phyloP scores from a whole-genome alignment of 2,888 invertebrate genomes.

The Habroteleia sp. region DNA sequence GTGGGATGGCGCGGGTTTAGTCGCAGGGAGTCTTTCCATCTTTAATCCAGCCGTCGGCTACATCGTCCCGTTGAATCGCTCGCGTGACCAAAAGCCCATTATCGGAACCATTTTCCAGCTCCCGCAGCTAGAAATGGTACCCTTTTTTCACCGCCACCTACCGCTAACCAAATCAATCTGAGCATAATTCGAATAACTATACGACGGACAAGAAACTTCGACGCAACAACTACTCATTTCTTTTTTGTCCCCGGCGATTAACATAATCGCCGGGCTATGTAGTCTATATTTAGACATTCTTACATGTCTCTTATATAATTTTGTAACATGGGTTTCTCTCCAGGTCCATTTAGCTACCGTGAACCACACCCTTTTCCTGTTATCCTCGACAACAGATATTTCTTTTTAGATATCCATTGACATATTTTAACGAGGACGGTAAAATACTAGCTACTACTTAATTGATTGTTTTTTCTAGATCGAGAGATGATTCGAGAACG shows the following conservation, averaged over 20 bases:
- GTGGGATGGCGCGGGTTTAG: conserved; percentile 29
- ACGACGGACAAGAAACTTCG: conserved; percentile 1
- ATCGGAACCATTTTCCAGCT: conserved; percentile 27
- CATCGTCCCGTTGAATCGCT: neutral
- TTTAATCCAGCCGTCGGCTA: conserved; percentile 23
- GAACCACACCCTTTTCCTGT: conserved; percentile 74
- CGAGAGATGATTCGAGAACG: conserved; percentile 45
- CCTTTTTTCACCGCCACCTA: conserved; percentile 6
- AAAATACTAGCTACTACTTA: conserved; percentile 58
- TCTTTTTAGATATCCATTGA: conserved; percentile 53
- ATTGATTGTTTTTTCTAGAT: conserved; percentile 60
- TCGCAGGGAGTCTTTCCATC: conserved; percentile 35
- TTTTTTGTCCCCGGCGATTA: conserved; percentile 23
- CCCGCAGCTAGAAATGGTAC: conserved; percentile 10
- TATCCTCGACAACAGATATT: conserved; percentile 60
- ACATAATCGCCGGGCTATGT: conserved; percentile 42
- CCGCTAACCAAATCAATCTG: conserved; percentile 14
- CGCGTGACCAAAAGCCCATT: conserved; percentile 9
- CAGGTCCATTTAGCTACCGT: conserved; percentile 75
- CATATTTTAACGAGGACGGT: conserved; percentile 54
- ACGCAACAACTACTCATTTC: conserved; percentile 6
- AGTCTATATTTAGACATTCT: conserved; percentile 52
- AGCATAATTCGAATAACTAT: conserved; percentile 16
- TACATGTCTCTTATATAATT: conserved; percentile 50
- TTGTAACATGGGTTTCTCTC: conserved; percentile 57